These are phyloP conservation scores for Scaptomyza cyrtandrae DNA, from an alignment of 2,888 invertebrate species.

Conservation along the genomic window DNA sequence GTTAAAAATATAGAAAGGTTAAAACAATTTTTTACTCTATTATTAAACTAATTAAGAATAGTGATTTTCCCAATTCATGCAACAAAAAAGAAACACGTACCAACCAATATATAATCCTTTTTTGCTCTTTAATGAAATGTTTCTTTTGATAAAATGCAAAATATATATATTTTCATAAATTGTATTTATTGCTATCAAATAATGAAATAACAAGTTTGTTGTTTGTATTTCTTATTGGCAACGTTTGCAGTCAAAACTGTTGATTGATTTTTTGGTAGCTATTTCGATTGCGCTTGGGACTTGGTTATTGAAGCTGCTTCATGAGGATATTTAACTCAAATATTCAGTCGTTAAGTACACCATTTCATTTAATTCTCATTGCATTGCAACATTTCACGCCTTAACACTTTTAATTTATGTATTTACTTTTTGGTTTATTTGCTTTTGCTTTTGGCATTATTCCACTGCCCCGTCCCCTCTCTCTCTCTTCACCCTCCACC, in stretches of 20 bases:
- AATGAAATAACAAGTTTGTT: neutral
- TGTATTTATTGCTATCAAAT: neutral
- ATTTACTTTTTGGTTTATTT: constrained; percentile 76
- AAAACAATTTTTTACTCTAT: no score
- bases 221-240: neutral
- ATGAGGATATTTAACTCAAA: constrained; percentile 20
- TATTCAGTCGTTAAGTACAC: constrained; percentile 50
- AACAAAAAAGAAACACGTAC: no score
- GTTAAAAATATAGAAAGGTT: no score
- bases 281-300: neutral
- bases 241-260: constrained; percentile 9
- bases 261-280: constrained; percentile 19
- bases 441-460: constrained; percentile 39
- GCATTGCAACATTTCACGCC: constrained; percentile 71
- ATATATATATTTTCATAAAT: no score
- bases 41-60: no score
- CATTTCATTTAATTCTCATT: constrained; percentile 54
- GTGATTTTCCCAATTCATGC: no score
- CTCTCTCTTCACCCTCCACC: no score
- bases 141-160: no score
- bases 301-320: constrained; percentile 2
- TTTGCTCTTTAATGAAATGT: no score
- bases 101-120: no score
- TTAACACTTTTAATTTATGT: constrained; percentile 79
- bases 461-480: neutral